These are phyloP conservation scores for Poecile montanus DNA, from an alignment of 2,797 vertebrate genomes.

Conservation along the genomic window DNA sequence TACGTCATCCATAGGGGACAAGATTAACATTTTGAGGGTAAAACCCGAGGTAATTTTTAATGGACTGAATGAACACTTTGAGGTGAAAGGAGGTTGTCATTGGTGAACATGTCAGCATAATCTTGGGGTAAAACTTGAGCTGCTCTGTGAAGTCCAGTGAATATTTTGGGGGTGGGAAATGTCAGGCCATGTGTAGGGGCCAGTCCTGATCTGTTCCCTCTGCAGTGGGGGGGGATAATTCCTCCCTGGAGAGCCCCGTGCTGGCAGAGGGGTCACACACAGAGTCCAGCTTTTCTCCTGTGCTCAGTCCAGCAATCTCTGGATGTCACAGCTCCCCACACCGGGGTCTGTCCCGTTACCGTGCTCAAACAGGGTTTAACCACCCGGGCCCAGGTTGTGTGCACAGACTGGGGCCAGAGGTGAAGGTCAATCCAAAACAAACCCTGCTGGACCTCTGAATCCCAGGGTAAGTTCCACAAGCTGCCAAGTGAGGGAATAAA, in stretches of 20 bases:
- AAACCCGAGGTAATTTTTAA: neutral
- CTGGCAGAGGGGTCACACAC: neutral
- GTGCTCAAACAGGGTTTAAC: neutral
- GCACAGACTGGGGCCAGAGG: neutral
- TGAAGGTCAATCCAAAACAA: neutral
- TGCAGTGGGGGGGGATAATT: rapidly evolving
- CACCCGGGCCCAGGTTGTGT: rapidly evolving
- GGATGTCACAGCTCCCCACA: rapidly evolving
- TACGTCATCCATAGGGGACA: no score
- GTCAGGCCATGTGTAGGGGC: neutral
- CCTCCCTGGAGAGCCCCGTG: rapidly evolving
- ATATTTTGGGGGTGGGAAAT: neutral
- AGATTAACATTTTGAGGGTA: neutral
- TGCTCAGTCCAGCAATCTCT: neutral
- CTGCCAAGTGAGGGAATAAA: neutral
- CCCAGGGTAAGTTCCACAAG: neutral
- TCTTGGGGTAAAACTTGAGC: neutral
- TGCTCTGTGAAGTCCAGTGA: neutral
- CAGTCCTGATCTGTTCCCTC: neutral
- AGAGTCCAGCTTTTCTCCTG: neutral
- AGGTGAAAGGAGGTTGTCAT: neutral
- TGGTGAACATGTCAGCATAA: neutral
- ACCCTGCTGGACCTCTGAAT: neutral
- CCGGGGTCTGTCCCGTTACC: rapidly evolving
- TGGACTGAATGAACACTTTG: neutral